Evolutionary conservation across 2,113 vertebrate species (phyloP), one percentile per base, ranked within the genome.

Genomic region (Trochalopteron elliotii): DNA sequence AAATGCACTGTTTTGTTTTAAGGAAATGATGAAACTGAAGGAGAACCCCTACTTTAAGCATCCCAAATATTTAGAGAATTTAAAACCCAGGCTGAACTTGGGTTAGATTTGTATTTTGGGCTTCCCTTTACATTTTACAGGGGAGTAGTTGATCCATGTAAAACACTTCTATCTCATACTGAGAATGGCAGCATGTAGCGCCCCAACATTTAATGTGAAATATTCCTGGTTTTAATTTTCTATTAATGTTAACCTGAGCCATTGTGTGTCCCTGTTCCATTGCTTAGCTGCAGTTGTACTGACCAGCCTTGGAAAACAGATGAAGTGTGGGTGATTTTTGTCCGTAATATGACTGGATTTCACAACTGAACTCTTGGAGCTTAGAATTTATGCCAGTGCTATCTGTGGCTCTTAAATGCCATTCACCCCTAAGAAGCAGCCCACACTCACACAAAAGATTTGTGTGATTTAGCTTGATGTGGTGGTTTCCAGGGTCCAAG

Each of bases 161-260:
- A 97, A 94, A 77, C 24, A 12, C 35, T 96, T 88, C 81, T 76
- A 30, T 64, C 94, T 92, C 94, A 77, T 85, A 55, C 82, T 60
- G 69, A 94, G 80, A 96, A 92, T 31, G 15, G 69, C 80, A 90
- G 53, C 44, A 92, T 35, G n/a, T 47, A 94, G 40, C 39, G 40
- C 59, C 91, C 94, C 92, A 91, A 70, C 97, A 93, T 95, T 94
- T 97, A 85, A 93, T 83, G 77, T 57, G 67, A 95, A 37, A 53
- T 91, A 81, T 96, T 96, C 56, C 87, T 93, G 71, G 10, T 53
- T 96, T 81, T 78, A 75, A 91, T 96, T 45, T 95, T 97, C 96
- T 96, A 11, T 92, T 89, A 47, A 79, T n/a, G 72, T 79, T 90
- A 90, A 42, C 59, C 69, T 21, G 57, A 94, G 69, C 65, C 55